phyloP scores from a whole-genome alignment of 1,140 invertebrate genomes.

The Parasteatoda tepidariorum region DNA sequence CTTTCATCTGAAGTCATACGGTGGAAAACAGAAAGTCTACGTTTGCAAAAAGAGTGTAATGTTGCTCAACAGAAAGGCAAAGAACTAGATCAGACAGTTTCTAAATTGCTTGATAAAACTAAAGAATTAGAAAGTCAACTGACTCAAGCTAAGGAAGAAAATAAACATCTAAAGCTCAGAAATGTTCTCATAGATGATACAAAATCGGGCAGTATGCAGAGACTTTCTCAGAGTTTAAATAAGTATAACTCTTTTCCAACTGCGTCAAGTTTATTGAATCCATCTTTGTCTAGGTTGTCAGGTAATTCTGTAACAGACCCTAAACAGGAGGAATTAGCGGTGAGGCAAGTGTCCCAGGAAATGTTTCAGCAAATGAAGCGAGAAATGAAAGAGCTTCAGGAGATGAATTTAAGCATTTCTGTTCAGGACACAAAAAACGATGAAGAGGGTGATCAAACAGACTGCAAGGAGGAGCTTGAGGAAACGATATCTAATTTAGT shows the following conservation, averaged over 20 bases:
- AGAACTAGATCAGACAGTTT: conserved; percentile 14
- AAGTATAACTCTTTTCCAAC: conserved; percentile 29
- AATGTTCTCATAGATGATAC: neutral
- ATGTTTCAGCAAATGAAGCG: conserved; percentile 33
- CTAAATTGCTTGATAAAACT: conserved; percentile 8
- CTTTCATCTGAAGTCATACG: conserved; percentile 49
- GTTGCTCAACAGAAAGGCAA: neutral
- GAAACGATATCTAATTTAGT: neutral
- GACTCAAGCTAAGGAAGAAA: conserved; percentile 22
- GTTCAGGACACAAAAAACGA: neutral
- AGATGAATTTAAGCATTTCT: conserved; percentile 5
- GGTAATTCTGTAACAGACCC: neutral
- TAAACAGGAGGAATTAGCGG: neutral
- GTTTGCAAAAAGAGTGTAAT: conserved; percentile 32
- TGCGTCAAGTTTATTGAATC: neutral
- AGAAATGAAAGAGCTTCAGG: conserved; percentile 42
- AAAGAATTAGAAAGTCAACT: conserved; percentile 31
- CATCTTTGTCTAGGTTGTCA: neutral
- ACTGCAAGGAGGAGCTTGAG: conserved; percentile 8
- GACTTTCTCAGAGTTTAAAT: neutral
- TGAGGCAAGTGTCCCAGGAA: conserved; percentile 30
- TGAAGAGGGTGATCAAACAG: neutral
- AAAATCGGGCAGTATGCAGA: neutral
- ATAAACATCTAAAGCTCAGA: neutral
- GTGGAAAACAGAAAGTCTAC: conserved; percentile 46